These are phyloP conservation scores for Monarcha castaneiventris DNA, from an alignment of 2,113 vertebrate species.

Conservation along the genomic window DNA sequence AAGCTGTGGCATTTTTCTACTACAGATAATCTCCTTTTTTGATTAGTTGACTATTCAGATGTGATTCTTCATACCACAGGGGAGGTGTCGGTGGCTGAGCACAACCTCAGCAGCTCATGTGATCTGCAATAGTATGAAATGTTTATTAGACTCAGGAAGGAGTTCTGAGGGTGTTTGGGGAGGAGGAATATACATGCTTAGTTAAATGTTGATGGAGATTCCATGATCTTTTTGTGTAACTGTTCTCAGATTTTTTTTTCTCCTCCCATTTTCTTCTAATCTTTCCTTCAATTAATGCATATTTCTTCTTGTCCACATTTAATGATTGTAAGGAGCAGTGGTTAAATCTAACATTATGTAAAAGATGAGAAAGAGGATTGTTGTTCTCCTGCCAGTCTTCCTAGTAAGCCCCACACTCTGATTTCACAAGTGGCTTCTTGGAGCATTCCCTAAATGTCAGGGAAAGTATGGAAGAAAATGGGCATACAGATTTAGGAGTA, in stretches of 20 bases:
- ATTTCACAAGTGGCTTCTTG: not conserved
- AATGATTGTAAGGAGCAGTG: not conserved
- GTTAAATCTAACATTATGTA: not conserved
- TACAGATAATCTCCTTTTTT: not conserved
- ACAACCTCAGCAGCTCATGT: not conserved
- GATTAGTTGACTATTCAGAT: not conserved
- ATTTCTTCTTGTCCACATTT: not conserved
- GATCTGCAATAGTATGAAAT: not conserved
- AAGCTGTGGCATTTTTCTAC: not conserved
- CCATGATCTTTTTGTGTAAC: not conserved
- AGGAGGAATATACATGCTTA: not conserved
- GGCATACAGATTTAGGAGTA: not conserved
- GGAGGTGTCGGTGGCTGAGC: not conserved
- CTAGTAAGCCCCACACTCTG: not conserved
- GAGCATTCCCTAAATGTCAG: not conserved
- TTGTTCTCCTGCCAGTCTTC: not conserved
- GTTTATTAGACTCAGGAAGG: not conserved
- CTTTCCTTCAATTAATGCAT: not conserved
- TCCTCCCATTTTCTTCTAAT: not conserved
- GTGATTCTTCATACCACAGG: not conserved
- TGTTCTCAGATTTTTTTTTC: not conserved
- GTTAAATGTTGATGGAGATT: not conserved
- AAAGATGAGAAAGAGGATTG: not conserved
- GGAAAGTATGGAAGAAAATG: not conserved
- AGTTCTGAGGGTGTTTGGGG: rapidly evolving